A percentile compares a stretch with the other conserved stretches of the same genome.
phyloP scores from a whole-genome alignment of 2,888 invertebrate genomes.

The Euplexia lucipara region DNA sequence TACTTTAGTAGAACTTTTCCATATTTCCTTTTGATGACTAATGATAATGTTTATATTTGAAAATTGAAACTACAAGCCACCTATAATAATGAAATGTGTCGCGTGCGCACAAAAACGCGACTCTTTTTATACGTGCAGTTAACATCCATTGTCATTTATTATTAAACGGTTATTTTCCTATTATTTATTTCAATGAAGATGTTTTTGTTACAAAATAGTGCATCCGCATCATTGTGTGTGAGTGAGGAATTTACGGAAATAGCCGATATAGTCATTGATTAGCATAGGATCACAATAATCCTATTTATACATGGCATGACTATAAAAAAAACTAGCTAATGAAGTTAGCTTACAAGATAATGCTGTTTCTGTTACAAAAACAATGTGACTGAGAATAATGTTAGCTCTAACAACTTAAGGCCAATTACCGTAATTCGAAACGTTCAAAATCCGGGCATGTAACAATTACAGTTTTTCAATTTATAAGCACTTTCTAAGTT shows the following conservation, averaged over 20 bases:
- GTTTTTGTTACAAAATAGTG: constrained; percentile 37
- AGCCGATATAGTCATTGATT: constrained; percentile 17
- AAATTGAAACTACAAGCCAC: background rate
- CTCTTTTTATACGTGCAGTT: constrained; percentile 21
- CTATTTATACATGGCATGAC: constrained; percentile 13
- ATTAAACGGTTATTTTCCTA: constrained; percentile 45
- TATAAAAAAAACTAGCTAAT: constrained; percentile 31
- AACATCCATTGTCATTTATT: constrained; percentile 50
- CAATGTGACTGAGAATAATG: background rate
- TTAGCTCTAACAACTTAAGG: background rate
- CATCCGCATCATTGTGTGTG: constrained; percentile 27
- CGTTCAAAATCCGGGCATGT: no score
- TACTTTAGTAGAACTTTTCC: background rate
- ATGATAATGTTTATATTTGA: no score
- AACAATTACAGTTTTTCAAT: no score
- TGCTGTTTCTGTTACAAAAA: constrained; percentile 10
- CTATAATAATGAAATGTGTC: background rate
- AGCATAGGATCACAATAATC: constrained; percentile 14
- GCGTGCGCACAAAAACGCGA: constrained; percentile 26
- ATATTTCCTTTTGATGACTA: background rate
- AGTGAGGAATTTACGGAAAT: constrained; percentile 19
- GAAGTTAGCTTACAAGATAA: constrained; percentile 10
- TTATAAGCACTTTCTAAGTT: no score
- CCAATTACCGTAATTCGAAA: no score
- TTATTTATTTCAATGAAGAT: constrained; percentile 35